phyloP scores from a whole-genome alignment of 2,888 invertebrate genomes.

The Coleophora deauratella region DNA sequence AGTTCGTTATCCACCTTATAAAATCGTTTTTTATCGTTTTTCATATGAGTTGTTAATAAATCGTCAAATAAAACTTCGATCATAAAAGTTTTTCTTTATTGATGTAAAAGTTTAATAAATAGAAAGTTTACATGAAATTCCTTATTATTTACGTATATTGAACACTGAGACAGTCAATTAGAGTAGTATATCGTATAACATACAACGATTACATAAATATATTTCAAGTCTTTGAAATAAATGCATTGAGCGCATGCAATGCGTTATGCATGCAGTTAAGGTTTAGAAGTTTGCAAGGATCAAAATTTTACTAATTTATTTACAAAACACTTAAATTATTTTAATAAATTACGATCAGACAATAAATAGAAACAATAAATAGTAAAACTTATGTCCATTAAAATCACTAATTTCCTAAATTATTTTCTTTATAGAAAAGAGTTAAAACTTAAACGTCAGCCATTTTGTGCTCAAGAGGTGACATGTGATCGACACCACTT shows the following conservation, averaged over 20 bases:
- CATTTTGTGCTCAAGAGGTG: slow-evolving; percentile 12
- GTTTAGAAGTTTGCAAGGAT: slow-evolving; percentile 24
- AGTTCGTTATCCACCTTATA: too few relatives aligned
- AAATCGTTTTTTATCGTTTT: too few relatives aligned
- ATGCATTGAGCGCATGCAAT: slow-evolving; percentile 32
- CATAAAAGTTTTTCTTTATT: slow-evolving; percentile 8
- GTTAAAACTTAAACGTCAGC: slow-evolving; percentile 13
- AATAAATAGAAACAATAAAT: slow-evolving; percentile 66
- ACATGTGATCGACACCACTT: slow-evolving; percentile 10
- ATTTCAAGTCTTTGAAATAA: slow-evolving; percentile 22
- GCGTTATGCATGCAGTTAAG: too few relatives aligned
- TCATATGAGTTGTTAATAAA: too few relatives aligned
- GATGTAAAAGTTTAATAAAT: slow-evolving; percentile 13
- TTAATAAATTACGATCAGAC: slow-evolving; percentile 20
- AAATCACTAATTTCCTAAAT: slow-evolving; percentile 24
- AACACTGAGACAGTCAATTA: too few relatives aligned
- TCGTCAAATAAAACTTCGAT: slow-evolving; percentile 1
- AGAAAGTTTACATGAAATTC: slow-evolving; percentile 11
- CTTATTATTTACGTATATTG: too few relatives aligned
- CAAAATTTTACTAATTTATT: slow-evolving; percentile 53
- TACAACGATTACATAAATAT: too few relatives aligned
- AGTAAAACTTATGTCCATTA: slow-evolving; percentile 35
- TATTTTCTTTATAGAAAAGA: slow-evolving; percentile 11
- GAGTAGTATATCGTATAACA: too few relatives aligned
- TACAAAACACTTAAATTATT: slow-evolving; percentile 48